phyloP scores from a whole-genome alignment of 2,797 vertebrate genomes.

The Acropternis orthonyx region DNA sequence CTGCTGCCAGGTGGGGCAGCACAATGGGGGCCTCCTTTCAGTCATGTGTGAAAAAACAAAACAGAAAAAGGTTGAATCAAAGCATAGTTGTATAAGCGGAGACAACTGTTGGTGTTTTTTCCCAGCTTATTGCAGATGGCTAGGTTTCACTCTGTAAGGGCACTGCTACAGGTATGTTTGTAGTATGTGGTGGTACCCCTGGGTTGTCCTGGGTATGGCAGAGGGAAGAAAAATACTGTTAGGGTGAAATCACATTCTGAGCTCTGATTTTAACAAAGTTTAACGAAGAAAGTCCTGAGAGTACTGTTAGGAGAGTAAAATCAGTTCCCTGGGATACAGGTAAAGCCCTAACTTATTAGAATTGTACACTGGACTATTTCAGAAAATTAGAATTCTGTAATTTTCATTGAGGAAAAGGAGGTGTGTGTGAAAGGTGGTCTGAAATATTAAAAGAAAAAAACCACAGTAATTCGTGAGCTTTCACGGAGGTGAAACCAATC shows the following conservation, averaged over 20 bases:
- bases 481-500: neutral
- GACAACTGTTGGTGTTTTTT: neutral
- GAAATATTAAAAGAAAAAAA: neutral
- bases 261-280: neutral
- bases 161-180: neutral
- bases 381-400: neutral
- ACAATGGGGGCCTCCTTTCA: neutral
- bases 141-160: neutral
- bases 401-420: neutral
- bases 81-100: neutral
- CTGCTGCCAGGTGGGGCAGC: neutral
- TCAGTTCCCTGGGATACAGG: neutral
- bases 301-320: neutral
- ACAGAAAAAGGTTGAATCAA: neutral
- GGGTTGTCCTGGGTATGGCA: rapidly evolving
- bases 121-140: neutral
- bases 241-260: neutral
- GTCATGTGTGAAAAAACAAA: neutral
- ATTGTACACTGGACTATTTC: neutral
- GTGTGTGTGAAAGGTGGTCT: neutral
- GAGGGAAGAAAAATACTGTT: neutral
- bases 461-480: neutral
- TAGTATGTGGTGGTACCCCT: neutral
- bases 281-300: neutral
- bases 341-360: neutral